phyloP scores from a whole-genome alignment of 2,113 vertebrate species.

The Oceanites oceanicus region DNA sequence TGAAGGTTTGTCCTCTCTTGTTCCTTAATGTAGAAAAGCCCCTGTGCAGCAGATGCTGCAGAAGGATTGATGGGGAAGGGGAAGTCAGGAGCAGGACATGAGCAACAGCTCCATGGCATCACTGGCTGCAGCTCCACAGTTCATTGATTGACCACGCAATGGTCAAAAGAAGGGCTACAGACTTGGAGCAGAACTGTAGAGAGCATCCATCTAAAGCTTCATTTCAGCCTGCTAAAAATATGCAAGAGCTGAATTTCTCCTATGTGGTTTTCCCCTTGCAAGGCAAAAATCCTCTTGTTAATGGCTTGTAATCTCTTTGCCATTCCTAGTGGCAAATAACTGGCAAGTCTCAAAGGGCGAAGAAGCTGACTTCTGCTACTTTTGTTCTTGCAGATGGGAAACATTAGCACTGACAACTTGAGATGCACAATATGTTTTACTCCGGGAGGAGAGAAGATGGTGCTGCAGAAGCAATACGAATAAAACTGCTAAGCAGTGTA shows the following conservation, averaged over 20 bases:
- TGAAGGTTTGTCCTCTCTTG: too few species aligned
- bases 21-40: neutral
- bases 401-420: neutral
- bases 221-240: neutral
- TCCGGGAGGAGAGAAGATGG: neutral
- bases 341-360: neutral
- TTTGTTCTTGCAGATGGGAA: neutral
- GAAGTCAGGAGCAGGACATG: neutral
- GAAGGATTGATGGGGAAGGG: neutral
- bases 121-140: neutral
- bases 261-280: neutral
- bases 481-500: neutral
- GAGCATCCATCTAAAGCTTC: neutral
- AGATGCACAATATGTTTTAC: neutral
- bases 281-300: neutral
- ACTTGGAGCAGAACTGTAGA: neutral
- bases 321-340: neutral
- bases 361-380: neutral
- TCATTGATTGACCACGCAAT: neutral
- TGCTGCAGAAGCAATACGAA: neutral
- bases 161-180: neutral
- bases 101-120: neutral
- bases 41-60: neutral
- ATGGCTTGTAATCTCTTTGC: neutral
- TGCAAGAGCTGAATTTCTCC: neutral